phyloP scores from a whole-genome alignment of 2,797 vertebrate species.

The Yasuhikotakia modesta region DNA sequence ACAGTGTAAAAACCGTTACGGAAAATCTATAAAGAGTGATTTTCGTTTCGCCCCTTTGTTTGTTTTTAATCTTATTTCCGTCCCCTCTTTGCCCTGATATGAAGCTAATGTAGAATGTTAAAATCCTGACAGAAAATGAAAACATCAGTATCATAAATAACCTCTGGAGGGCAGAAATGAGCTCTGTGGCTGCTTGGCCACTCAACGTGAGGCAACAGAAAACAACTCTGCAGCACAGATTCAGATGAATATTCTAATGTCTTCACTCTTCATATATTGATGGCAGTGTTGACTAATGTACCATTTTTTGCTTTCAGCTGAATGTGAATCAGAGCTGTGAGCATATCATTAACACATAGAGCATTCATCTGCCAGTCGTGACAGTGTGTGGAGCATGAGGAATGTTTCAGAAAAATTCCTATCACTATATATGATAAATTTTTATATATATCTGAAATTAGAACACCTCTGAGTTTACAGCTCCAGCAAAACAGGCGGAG shows the following conservation, averaged over 20 bases:
- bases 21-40: conserved; percentile 37
- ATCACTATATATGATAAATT: too few relatives aligned
- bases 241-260: conserved; percentile 60
- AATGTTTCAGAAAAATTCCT: not conserved
- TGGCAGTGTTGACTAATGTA: conserved; percentile 57
- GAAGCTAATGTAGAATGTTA: not conserved
- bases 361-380: conserved; percentile 31
- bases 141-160: not conserved
- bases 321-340: conserved; percentile 54
- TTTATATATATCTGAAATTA: not conserved
- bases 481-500: not conserved
- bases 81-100: not conserved
- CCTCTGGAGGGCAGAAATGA: conserved; percentile 61
- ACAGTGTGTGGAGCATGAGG: not conserved
- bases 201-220: conserved; percentile 4
- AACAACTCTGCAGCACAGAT: conserved; percentile 43
- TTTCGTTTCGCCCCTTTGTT: conserved; percentile 24
- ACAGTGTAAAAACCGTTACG: conserved; percentile 27
- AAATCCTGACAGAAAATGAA: not conserved
- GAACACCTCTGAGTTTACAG: conserved; percentile 15
- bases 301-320: conserved; percentile 50
- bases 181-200: not conserved
- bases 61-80: conserved; percentile 35
- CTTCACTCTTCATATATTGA: conserved; percentile 51
- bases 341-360: conserved; percentile 59